Percentiles rank a stretch among this genome's conserved stretches.
Evolutionary conservation across 2,113 vertebrate genomes (phyloP).

Genomic region (Chaetodon auriga): DNA sequence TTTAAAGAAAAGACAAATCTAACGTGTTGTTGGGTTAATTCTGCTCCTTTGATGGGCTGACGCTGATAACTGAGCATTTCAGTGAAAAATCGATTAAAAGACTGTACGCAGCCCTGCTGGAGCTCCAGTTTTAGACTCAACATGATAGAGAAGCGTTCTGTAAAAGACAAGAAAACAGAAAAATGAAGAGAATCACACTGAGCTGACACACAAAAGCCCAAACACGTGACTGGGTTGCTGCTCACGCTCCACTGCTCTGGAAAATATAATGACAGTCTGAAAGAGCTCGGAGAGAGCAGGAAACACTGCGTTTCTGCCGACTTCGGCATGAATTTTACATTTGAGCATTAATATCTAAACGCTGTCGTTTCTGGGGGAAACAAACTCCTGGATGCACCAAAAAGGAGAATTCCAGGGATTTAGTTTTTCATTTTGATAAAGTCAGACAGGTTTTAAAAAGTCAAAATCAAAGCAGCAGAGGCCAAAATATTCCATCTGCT

Average conservation of each 20-base stretch:
- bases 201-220: not conserved
- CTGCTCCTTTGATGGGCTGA: slow-evolving; percentile 2
- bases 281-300: not conserved
- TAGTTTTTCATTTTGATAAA: too few species aligned
- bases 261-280: not conserved
- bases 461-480: too few species aligned
- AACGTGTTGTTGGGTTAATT: slow-evolving; percentile 6
- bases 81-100: slow-evolving; percentile 34
- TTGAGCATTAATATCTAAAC: not conserved
- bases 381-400: not conserved
- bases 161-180: not conserved
- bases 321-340: not conserved
- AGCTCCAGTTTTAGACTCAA: slow-evolving; percentile 5
- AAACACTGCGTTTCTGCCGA: too few species aligned
- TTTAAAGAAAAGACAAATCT: not conserved
- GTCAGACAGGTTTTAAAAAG: too few species aligned
- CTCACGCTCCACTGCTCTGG: slow-evolving; percentile 4
- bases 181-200: slow-evolving; percentile 11
- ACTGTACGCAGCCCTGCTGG: slow-evolving; percentile 17
- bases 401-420: too few species aligned
- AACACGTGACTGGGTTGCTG: slow-evolving; percentile 6
- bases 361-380: too few species aligned
- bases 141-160: slow-evolving; percentile 12
- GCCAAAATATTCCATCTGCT: too few species aligned
- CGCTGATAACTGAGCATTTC: slow-evolving; percentile 32